Percentiles rank a stretch among this genome's conserved stretches.
These are phyloP conservation scores for Gallinago solitaria DNA, from an alignment of 2,797 vertebrate species.

Conservation along the genomic window DNA sequence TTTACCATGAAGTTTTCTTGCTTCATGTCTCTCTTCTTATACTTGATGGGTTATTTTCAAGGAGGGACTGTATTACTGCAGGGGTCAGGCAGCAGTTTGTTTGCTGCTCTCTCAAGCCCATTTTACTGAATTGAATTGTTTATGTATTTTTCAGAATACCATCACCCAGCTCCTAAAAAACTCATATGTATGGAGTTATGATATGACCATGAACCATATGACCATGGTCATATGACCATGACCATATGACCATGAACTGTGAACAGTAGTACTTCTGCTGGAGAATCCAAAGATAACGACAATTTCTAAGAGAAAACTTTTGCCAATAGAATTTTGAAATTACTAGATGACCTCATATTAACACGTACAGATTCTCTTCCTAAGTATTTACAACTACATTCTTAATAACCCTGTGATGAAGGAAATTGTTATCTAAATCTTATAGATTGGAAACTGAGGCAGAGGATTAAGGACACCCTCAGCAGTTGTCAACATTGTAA, in stretches of 20 bases:
- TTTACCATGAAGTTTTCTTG: slow-evolving; percentile 23
- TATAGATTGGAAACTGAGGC: neutral
- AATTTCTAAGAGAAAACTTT: neutral
- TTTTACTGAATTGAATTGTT: neutral
- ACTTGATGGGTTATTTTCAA: slow-evolving; percentile 50
- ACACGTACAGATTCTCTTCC: neutral
- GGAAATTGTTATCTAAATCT: neutral
- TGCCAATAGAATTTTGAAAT: neutral
- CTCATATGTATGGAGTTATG: rapidly evolving
- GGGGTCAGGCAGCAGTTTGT: neutral
- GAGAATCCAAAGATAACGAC: neutral
- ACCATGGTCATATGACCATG: neutral
- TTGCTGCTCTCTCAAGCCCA: neutral
- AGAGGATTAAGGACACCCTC: neutral
- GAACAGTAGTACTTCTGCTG: neutral
- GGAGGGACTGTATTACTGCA: neutral
- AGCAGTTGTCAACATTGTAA: neutral
- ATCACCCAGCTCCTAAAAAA: neutral
- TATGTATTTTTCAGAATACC: neutral
- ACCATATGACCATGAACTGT: neutral
- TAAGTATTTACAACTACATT: neutral
- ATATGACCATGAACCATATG: neutral
- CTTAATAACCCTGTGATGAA: neutral
- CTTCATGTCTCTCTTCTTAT: slow-evolving; percentile 8
- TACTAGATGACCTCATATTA: neutral